Percentiles rank a stretch among this genome's conserved stretches.
Conservation (phyloP, 1,140 invertebrate species). For the Sarcophaga peregrina region DNA sequence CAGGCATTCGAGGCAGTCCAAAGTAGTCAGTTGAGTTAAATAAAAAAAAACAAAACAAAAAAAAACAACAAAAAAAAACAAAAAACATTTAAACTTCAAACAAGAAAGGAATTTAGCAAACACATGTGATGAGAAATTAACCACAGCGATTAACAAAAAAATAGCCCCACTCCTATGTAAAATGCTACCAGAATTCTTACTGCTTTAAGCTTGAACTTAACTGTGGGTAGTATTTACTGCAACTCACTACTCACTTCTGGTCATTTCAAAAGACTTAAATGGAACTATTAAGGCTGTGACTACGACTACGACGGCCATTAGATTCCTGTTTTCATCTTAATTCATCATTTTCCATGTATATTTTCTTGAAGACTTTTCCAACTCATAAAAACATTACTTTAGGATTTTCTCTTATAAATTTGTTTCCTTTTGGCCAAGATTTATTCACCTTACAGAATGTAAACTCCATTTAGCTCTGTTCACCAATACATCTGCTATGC, state of each 20-base stretch:
- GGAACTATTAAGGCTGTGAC: too few relatives aligned
- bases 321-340: slow-evolving; percentile 22
- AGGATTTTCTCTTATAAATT: neutral
- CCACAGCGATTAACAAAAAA: neutral
- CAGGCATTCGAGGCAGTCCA: neutral
- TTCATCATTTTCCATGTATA: slow-evolving; percentile 7
- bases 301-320: too few relatives aligned
- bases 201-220: neutral
- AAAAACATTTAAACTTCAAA: neutral
- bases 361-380: neutral
- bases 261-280: too few relatives aligned
- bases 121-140: slow-evolving; percentile 2
- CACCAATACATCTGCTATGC: neutral
- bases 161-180: neutral
- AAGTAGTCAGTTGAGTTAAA: neutral
- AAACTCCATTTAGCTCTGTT: neutral
- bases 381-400: neutral
- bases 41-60: neutral
- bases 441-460: neutral
- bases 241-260: neutral
- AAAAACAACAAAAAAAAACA: neutral
- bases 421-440: slow-evolving; percentile 2
- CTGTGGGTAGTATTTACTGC: neutral
- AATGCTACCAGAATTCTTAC: neutral
- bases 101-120: neutral